Percentiles rank a stretch among this genome's conserved stretches.
phyloP scores from a whole-genome alignment of 2,888 invertebrate genomes.

The Aspidiotus rigidus region DNA sequence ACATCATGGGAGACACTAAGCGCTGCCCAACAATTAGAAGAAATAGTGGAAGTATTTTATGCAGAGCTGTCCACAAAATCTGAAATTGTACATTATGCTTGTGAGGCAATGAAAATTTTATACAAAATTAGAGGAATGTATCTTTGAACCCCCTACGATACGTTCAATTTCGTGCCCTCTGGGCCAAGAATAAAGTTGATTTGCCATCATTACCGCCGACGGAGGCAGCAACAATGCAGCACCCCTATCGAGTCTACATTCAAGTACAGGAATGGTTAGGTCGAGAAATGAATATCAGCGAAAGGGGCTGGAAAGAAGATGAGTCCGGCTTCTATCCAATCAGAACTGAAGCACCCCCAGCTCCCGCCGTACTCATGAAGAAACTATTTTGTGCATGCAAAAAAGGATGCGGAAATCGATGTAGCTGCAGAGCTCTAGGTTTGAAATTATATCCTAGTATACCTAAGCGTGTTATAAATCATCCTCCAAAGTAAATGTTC shows the following conservation, averaged over 20 bases:
- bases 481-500: neutral
- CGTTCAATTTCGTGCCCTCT: neutral
- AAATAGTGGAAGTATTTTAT: neutral
- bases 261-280: neutral
- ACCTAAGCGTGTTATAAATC: neutral
- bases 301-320: neutral
- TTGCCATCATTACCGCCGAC: neutral
- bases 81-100: neutral
- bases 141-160: neutral
- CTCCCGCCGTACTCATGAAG: neutral
- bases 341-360: neutral
- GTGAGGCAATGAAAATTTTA: too few species aligned
- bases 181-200: neutral
- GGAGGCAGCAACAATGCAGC: neutral
- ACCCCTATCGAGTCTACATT: too few species aligned
- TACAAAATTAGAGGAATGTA: neutral
- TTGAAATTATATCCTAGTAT: neutral
- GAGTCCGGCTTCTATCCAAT: constrained; percentile 1
- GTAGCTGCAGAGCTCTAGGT: neutral
- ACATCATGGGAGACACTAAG: too few species aligned
- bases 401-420: neutral
- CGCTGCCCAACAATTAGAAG: neutral
- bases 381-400: neutral
- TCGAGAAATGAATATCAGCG: neutral
- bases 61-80: neutral